Conservation (phyloP, 1,140 invertebrate species). For the Bombyx mandarina region DNA sequence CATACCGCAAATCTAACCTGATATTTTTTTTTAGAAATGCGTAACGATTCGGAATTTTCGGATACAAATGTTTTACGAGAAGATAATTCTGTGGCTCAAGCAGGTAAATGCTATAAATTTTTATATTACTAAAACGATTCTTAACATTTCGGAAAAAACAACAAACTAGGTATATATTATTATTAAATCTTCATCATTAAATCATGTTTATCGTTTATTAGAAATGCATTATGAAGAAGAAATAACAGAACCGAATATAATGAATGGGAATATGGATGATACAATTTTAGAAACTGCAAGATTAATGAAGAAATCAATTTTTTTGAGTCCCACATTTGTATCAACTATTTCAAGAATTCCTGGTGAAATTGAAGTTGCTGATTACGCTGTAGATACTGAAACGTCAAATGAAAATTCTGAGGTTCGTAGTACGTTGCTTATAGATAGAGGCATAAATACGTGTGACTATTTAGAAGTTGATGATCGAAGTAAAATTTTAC, state of each 20-base stretch:
- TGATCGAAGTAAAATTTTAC: too few relatives aligned
- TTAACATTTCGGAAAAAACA: too few relatives aligned
- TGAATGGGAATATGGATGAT: slow-evolving; percentile 5
- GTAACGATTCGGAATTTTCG: too few relatives aligned
- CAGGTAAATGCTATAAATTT: not conserved
- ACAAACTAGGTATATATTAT: not conserved
- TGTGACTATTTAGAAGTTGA: too few relatives aligned
- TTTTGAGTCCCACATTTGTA: slow-evolving; percentile 50
- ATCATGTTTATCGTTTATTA: not conserved
- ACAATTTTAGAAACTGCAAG: slow-evolving; percentile 56
- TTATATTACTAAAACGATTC: not conserved
- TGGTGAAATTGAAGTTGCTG: slow-evolving; percentile 16
- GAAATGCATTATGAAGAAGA: too few relatives aligned
- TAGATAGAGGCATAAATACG: too few relatives aligned
- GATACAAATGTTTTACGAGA: too few relatives aligned
- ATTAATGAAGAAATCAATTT: slow-evolving; percentile 54
- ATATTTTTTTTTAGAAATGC: too few relatives aligned
- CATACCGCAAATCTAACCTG: too few relatives aligned
- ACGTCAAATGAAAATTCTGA: not conserved
- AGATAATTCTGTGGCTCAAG: too few relatives aligned
- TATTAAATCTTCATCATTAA: not conserved
- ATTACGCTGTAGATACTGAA: not conserved
- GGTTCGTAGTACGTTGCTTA: too few relatives aligned
- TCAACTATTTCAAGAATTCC: slow-evolving; percentile 18
- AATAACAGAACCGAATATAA: not conserved